Base-by-base conservation (phyloP, 2,888 invertebrate genomes). In the Eulithis testata region DNA sequence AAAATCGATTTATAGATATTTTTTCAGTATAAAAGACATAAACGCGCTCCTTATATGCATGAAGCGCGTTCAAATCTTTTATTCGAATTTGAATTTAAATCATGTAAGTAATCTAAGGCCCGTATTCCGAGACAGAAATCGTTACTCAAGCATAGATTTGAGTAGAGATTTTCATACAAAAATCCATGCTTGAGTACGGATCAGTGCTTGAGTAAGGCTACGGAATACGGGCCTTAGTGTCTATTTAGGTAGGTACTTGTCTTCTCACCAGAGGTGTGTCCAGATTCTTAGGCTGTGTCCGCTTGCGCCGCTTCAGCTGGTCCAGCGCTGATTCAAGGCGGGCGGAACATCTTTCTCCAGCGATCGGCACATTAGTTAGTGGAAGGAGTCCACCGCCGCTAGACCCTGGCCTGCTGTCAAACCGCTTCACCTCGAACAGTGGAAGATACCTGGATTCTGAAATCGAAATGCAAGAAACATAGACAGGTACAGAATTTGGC, bases 261-360 rank as follows among this genome's bases (percentile, higher is more conserved):
- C 31, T 31, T 57, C 78, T 83, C 82, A 93, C 93, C 84, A 84
- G 73, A 56, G 92, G 93, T 7, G 84, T 86, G 53, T 93, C 93
- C 68, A 90, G 75, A 66, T 84, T 90, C 71, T 93, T 93, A 8
- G 90, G 91, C 78, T 94, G 94, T 54, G 91, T 92, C 63, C 94
- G 83, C 77, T 95, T 94, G 55, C 94, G 85, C 45, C 94, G 84
- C 73, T 94, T 93, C 80, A 96, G 91, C 76, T 95, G 95, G 71
- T 96, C 96, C 55, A 96, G 80, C 0, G 96, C 96, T 9, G 93
- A 94, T 81, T 96, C 96, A 63, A 96, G 84, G 14, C 95, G 94
- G 14, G 95, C 93, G 0, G 95, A 95, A 74, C 96, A 96, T 68
- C 95, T 91, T 60, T 94, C 94, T 4, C 93, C 93, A 56, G 86